Evolutionary conservation across 2,888 invertebrate genomes (phyloP), one percentile per base, ranked within the genome.

Genomic region (Theretra japonica): DNA sequence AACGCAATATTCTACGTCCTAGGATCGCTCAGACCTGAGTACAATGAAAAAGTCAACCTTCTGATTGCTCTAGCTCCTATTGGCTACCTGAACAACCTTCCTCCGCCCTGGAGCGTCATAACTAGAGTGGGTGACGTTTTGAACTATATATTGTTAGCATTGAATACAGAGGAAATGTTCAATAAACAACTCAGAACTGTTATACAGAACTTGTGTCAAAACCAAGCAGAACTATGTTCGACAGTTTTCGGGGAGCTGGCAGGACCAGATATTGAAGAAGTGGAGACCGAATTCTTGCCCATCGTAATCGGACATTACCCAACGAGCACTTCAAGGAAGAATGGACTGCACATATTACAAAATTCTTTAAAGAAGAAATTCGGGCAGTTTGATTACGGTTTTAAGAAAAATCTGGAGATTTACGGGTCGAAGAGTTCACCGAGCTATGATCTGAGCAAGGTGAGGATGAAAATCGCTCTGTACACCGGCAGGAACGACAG

Each of bases 1-100:
- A 94, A 95, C 0, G 95, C 95, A 0, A 79, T 84, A 15, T 95
- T 94, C 79, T 95, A 88, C 75, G 94, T 95, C 0, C 89, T 95
- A 86, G 83, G 88, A 0, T 89, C 95, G 0, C 84, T 88, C 59
- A 81, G 81, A 48, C 94, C 95, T 0, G 92, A 94, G 70, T 95
- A 95, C 78, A 95, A 95, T 78, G 77, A 83, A 0, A 95, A 95
- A 83, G 87, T 96, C 15, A 87, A 86, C 53, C 84, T 91, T 0
- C 88, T 92, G 76, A 87, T 92, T 70, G 90, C 92, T 23, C 41
- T 72, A 30, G 71, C 28, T 5, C 71, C 71, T 21, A 59, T 72
- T 0, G 57, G 59, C n/a, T 72, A 58, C 21, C 2, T 72, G 23
- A 53, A 57, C 6, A 58, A 72, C 58, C 58, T 72, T 25, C 68